A percentile compares a stretch with the other conserved stretches of the same genome.
Evolutionary conservation across 2,888 invertebrate species (phyloP).

Genomic region (Eupithecia abbreviata): DNA sequence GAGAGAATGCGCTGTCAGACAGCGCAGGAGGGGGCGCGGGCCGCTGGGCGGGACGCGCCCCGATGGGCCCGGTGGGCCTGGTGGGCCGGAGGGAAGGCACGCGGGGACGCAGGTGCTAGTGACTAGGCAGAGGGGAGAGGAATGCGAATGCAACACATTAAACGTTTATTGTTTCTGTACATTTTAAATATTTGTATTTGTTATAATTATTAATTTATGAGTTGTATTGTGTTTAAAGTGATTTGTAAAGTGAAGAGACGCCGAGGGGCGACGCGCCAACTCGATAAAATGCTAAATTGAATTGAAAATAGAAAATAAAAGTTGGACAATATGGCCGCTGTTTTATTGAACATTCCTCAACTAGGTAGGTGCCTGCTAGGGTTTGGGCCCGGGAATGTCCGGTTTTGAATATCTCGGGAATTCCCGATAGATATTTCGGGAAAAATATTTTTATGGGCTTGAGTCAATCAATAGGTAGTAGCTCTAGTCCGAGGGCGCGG

Average conservation of each 20-base stretch:
- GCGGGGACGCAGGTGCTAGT: slow-evolving; percentile 6
- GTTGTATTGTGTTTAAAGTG: slow-evolving; percentile 64
- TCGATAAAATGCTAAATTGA: slow-evolving; percentile 55
- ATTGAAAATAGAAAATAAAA: slow-evolving; percentile 68
- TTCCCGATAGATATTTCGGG: too few relatives aligned
- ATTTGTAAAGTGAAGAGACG: slow-evolving; percentile 51
- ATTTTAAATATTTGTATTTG: slow-evolving; percentile 70
- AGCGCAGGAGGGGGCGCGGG: slow-evolving; percentile 16
- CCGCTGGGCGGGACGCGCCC: neutral
- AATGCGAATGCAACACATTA: slow-evolving; percentile 48
- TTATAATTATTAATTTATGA: slow-evolving; percentile 68
- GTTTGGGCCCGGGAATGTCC: too few relatives aligned
- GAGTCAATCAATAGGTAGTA: too few relatives aligned
- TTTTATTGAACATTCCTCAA: slow-evolving; percentile 49
- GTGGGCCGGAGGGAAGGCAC: neutral
- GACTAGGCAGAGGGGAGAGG: slow-evolving; percentile 5
- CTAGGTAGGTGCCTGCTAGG: neutral
- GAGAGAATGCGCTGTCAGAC: slow-evolving; percentile 18
- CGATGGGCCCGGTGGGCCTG: neutral
- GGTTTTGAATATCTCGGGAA: too few relatives aligned
- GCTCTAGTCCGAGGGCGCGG: too few relatives aligned
- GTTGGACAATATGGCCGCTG: slow-evolving; percentile 70
- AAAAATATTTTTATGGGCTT: too few relatives aligned
- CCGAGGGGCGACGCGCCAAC: slow-evolving; percentile 44
- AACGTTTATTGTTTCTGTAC: slow-evolving; percentile 71